Percentiles rank a stretch among this genome's conserved stretches.
Evolutionary conservation across 1,140 invertebrate genomes (phyloP).

Genomic region (Papilio polyxenes): DNA sequence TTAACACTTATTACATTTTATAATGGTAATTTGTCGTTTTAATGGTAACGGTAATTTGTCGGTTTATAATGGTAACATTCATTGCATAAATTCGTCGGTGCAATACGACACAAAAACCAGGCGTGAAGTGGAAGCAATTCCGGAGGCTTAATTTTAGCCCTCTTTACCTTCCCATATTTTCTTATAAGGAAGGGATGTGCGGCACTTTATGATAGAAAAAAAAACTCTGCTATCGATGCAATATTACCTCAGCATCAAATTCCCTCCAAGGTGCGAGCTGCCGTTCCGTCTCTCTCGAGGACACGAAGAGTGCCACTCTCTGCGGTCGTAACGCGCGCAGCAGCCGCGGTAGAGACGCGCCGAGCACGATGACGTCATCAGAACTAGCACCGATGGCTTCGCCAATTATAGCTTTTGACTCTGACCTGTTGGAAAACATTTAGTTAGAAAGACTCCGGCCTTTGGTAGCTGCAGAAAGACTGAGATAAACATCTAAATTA

Average conservation of each 20-base stretch:
- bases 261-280: conserved; percentile 93
- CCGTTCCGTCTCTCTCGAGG: conserved; percentile 92
- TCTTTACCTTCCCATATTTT: too few species aligned
- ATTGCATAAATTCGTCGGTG: too few species aligned
- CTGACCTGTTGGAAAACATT: conserved; percentile 81
- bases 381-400: conserved; percentile 90
- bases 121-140: too few species aligned
- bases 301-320: conserved; percentile 88
- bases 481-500: not conserved
- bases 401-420: conserved; percentile 90
- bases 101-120: too few species aligned
- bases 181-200: too few species aligned
- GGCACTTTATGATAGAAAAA: too few species aligned
- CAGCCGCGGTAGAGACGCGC: conserved; percentile 85
- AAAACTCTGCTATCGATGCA: not conserved
- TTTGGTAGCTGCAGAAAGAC: not conserved
- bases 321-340: conserved; percentile 72
- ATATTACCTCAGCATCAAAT: conserved; percentile 85
- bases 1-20: too few species aligned
- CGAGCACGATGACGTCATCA: conserved; percentile 90
- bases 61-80: too few species aligned
- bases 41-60: too few species aligned
- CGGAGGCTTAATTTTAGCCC: too few species aligned
- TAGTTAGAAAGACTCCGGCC: not conserved
- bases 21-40: too few species aligned